These are phyloP conservation scores for Tinea trinotella DNA, from an alignment of 2,888 invertebrate genomes.

Conservation along the genomic window DNA sequence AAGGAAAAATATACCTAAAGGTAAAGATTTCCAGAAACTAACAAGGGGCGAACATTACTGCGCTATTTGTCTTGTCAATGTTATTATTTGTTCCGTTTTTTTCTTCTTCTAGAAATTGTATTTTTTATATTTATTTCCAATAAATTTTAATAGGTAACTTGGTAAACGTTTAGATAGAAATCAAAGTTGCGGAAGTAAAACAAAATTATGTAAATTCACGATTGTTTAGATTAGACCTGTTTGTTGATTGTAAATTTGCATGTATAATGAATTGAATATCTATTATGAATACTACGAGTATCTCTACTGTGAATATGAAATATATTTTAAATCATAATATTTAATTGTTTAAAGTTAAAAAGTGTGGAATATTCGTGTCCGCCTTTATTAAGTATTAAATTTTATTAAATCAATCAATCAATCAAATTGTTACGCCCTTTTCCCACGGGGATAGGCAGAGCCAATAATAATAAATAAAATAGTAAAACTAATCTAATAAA, in stretches of 20 bases:
- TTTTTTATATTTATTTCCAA: neutral
- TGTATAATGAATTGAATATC: neutral
- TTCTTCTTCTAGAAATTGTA: neutral
- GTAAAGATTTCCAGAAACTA: slow-evolving; percentile 6
- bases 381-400: no score
- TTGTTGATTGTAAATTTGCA: neutral
- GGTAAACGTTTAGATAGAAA: neutral
- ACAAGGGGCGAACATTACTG: neutral
- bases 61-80: neutral
- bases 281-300: no score
- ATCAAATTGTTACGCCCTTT: no score
- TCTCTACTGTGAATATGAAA: no score
- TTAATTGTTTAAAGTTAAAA: no score
- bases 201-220: neutral
- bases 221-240: neutral
- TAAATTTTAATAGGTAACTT: neutral
- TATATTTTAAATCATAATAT: no score
- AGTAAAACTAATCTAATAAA: no score
- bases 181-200: neutral
- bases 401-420: no score
- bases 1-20: neutral
- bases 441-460: no score
- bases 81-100: neutral
- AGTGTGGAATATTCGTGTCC: no score
- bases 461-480: no score